These are phyloP conservation scores for Nyctereutes procyonoides DNA, from an alignment of 2,113 vertebrate genomes.

Conservation along the genomic window DNA sequence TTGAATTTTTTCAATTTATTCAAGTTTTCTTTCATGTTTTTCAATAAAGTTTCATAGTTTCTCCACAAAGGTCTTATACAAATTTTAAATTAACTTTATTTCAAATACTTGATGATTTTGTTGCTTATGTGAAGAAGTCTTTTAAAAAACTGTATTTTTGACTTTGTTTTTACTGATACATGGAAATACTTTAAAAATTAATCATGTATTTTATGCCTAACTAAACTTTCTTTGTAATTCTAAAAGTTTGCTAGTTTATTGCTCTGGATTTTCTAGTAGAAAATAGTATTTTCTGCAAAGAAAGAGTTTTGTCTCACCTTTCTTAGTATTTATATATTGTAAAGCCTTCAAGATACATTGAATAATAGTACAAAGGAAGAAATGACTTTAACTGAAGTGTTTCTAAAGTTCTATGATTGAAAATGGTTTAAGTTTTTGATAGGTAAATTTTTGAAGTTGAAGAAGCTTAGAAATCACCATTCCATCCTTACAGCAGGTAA, in stretches of 20 bases:
- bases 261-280: not conserved
- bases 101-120: slow-evolving; percentile 3
- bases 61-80: not conserved
- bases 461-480: not conserved
- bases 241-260: not conserved
- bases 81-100: slow-evolving; percentile 10
- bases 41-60: not conserved
- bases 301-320: not conserved
- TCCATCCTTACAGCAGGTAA: not conserved
- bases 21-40: not conserved
- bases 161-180: slow-evolving; percentile 11
- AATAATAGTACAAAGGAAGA: not conserved
- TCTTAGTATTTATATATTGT: not conserved
- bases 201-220: not conserved
- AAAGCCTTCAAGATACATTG: not conserved
- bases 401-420: not conserved
- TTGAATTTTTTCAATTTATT: not conserved
- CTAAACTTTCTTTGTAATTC: not conserved
- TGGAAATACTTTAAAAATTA: slow-evolving; percentile 13
- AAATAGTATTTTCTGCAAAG: slow-evolving; percentile 11
- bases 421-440: not conserved
- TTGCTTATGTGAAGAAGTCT: not conserved
- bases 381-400: not conserved
- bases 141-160: not conserved
- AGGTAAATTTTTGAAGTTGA: not conserved